phyloP scores from a whole-genome alignment of 2,113 vertebrate genomes.

The Cyprinodon brontotheroides region DNA sequence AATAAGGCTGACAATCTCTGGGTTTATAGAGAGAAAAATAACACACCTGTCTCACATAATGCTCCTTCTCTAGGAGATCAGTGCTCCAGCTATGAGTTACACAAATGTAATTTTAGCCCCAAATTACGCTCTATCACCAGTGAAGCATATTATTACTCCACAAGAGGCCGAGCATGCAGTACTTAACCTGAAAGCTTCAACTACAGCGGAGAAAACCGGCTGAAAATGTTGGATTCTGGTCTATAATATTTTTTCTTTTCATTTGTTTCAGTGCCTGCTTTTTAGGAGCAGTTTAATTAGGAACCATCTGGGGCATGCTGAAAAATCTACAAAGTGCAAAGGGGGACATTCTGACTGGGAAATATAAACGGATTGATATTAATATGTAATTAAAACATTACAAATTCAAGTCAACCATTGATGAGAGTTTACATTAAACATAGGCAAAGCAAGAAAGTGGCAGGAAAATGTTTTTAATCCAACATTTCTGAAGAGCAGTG shows the following conservation, averaged over 20 bases:
- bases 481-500: background rate
- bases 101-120: background rate
- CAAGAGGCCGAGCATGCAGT: background rate
- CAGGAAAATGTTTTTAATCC: background rate
- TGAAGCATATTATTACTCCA: background rate
- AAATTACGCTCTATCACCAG: background rate
- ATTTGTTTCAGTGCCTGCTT: too few relatives aligned
- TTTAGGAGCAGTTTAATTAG: too few relatives aligned
- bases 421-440: background rate
- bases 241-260: background rate
- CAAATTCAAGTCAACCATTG: background rate
- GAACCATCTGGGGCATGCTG: background rate
- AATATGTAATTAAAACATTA: too few relatives aligned
- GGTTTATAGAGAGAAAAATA: background rate
- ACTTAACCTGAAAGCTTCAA: background rate
- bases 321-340: background rate
- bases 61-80: background rate
- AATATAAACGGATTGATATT: background rate
- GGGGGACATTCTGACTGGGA: too few relatives aligned
- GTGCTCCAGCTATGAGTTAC: background rate
- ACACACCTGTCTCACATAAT: background rate
- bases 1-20: background rate
- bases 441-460: background rate
- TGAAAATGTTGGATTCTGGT: background rate
- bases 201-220: background rate